These are phyloP conservation scores for Calliphora vicina DNA, from an alignment of 1,140 invertebrate genomes.

Conservation along the genomic window DNA sequence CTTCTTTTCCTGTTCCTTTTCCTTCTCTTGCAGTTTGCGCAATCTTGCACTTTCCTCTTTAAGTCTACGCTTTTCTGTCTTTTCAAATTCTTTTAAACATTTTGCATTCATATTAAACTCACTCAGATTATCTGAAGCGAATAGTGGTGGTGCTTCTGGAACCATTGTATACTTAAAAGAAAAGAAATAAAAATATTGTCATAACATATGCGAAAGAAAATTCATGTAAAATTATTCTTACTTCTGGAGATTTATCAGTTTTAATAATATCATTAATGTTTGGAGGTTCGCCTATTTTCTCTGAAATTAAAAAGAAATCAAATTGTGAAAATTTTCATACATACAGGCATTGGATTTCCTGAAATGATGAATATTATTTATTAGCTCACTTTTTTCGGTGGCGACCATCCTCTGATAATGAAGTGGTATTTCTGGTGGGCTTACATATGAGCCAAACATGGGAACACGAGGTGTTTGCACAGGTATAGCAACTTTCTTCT, in stretches of 20 bases:
- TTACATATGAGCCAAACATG: conserved; percentile 67
- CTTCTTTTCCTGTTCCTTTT: conserved; percentile 79
- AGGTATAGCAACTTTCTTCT: conserved; percentile 79
- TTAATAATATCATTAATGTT: conserved; percentile 52
- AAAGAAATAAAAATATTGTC: conserved; percentile 36
- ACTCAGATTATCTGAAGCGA: conserved; percentile 69
- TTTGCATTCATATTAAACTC: conserved; percentile 75
- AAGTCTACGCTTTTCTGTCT: conserved; percentile 74
- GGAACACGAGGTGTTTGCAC: conserved; percentile 87
- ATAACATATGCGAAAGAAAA: conserved; percentile 13
- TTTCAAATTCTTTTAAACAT: conserved; percentile 77
- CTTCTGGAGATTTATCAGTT: conserved; percentile 72
- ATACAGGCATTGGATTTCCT: not conserved
- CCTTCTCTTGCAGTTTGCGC: conserved; percentile 75
- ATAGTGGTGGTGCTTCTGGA: conserved; percentile 64
- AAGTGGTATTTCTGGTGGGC: conserved; percentile 60
- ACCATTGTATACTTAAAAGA: conserved; percentile 67
- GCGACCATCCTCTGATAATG: conserved; percentile 60
- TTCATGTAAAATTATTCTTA: conserved; percentile 55
- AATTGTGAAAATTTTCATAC: not conserved
- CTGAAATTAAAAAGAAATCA: conserved; percentile 38
- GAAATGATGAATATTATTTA: not conserved
- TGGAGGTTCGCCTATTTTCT: conserved; percentile 48
- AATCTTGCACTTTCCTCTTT: conserved; percentile 75
- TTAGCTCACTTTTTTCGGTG: conserved; percentile 31